Percentiles rank a stretch among this genome's conserved stretches.
Conservation (phyloP, 1,140 invertebrate species). For the Cydia strobilella region DNA sequence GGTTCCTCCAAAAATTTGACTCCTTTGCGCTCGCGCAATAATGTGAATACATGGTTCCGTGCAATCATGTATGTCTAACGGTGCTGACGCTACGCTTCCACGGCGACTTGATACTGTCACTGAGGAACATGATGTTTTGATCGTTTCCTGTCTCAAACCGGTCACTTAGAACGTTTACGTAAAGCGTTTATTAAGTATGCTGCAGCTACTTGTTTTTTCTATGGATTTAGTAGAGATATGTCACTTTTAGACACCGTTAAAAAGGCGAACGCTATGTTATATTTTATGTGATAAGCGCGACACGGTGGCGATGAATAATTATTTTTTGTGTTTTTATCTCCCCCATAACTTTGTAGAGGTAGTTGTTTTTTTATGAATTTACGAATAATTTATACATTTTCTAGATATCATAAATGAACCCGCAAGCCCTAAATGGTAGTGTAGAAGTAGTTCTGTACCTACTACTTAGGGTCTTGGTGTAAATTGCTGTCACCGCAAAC, state of each 20-base stretch:
- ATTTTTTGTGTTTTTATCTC: background rate
- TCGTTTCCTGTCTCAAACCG: background rate
- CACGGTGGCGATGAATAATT: background rate
- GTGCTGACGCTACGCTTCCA: background rate
- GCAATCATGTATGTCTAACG: conserved; percentile 28
- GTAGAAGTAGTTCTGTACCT: background rate
- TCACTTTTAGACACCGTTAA: background rate
- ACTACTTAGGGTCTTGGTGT: background rate
- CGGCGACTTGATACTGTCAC: background rate
- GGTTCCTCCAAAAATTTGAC: background rate
- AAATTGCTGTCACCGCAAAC: conserved; percentile 12
- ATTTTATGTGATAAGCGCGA: background rate
- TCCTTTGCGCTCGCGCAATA: background rate
- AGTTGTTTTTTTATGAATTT: too few relatives aligned
- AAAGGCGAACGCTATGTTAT: background rate
- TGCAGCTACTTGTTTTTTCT: background rate
- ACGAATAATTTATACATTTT: too few relatives aligned
- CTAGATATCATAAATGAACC: too few relatives aligned
- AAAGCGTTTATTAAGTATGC: background rate
- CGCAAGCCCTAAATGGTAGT: background rate
- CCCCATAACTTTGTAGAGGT: too few relatives aligned
- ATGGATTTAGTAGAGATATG: background rate
- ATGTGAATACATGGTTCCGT: background rate
- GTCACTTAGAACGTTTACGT: background rate
- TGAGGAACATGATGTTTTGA: background rate